Evolutionary conservation across 2,797 vertebrate species (phyloP).

Genomic region (Eulemur mongoz): DNA sequence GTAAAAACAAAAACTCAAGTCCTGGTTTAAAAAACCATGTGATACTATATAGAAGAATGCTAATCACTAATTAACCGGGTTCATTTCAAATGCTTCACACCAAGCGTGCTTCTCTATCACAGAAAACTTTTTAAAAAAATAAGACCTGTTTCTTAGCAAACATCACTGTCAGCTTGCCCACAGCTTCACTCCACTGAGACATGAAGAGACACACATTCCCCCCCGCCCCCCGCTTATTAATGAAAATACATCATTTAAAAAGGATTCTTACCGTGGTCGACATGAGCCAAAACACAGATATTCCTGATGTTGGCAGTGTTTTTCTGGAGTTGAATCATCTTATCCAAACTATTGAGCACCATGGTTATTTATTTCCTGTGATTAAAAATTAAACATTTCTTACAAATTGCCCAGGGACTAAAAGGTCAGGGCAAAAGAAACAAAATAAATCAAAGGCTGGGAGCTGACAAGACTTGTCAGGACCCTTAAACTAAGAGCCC

Average conservation of each 20-base stretch:
- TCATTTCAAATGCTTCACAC: neutral
- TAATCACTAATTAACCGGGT: neutral
- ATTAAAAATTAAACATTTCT: neutral
- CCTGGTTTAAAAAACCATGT: neutral
- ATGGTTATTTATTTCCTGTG: conserved; percentile 80
- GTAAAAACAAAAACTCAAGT: neutral
- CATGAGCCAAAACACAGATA: conserved; percentile 96
- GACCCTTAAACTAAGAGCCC: neutral
- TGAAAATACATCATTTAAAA: neutral
- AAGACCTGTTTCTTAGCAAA: neutral
- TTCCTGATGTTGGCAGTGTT: conserved; percentile 92
- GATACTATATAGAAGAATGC: neutral
- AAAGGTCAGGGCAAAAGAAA: neutral
- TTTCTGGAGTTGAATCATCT: conserved; percentile 90
- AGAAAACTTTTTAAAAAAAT: neutral
- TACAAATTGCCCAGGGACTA: neutral
- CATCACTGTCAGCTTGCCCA: neutral
- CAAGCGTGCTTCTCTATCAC: neutral
- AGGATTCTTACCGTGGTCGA: conserved; percentile 92
- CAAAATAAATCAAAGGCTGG: neutral
- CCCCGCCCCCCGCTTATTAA: neutral
- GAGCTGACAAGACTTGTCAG: neutral
- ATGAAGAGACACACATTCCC: neutral
- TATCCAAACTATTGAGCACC: conserved; percentile 88
- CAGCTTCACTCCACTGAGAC: neutral